Base-by-base conservation (phyloP, 1,140 invertebrate species). In the Drosophila ananassae region DNA sequence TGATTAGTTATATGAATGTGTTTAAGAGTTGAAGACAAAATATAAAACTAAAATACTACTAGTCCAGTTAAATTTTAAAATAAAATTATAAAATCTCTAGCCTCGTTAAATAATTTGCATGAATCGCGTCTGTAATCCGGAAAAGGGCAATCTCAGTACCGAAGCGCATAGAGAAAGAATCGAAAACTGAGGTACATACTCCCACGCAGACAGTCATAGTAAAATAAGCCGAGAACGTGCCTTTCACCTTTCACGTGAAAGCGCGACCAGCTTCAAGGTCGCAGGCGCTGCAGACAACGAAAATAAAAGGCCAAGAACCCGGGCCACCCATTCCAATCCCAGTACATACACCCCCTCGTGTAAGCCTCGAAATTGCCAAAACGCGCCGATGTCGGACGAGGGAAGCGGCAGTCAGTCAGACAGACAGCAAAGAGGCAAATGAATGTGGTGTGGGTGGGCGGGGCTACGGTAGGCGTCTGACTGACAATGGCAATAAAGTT, bases 401-500 rank as follows among this genome's bases (percentile, higher is more conserved):
- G 32, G 32, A 34, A 10, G 34, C 34, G 10, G 34, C 32, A 74
- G 51, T 44, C 48, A 61, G 75, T 74, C 47, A 48, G 62, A 62
- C 41, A n/a, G 17, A n/a, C 7, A 10, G 28, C 21, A 25, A 25
- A 32, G 32, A 32, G 32, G 9, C 32, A 37, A n/a, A 37, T 37
- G 4, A 37, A 7, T 37, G 9, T 44, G 41, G 25, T n/a, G 39
- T 25, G 10, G 21, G 34, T 3, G 62, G 22, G 7, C 32, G 39
- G 39, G 3, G 41, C 13, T 22, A 46, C 47, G 39, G 47, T 55
- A 21, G 52, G 46, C 34, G 72, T 78, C 75, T 69, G 73, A 77
- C 79, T 85, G 84, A 89, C 83, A 90, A 84, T 84, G 84, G 67
- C 73, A 89, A 89, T 89, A 89, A 89, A 89, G 83, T 89, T 89